A percentile compares a stretch with the other conserved stretches of the same genome.
These are phyloP conservation scores for Carterocephalus palaemon DNA, from an alignment of 2,888 invertebrate species.

Conservation along the genomic window DNA sequence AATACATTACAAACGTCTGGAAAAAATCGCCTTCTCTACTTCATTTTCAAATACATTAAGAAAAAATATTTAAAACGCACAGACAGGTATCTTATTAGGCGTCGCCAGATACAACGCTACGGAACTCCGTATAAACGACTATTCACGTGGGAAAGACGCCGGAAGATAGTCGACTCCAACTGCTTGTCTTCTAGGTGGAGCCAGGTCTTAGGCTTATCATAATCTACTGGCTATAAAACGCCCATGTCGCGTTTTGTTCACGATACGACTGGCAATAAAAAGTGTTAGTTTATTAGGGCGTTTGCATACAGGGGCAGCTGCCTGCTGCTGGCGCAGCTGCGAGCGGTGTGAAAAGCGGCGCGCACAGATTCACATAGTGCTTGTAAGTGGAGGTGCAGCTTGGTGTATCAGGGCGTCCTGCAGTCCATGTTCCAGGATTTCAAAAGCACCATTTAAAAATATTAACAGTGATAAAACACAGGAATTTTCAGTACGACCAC, in stretches of 20 bases:
- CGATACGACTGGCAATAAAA: constrained; percentile 56
- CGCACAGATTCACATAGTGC: constrained; percentile 65
- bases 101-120: too few relatives aligned
- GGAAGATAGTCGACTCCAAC: neutral
- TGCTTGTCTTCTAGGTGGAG: constrained; percentile 6
- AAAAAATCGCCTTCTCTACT: too few relatives aligned
- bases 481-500: too few relatives aligned
- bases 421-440: too few relatives aligned
- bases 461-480: too few relatives aligned
- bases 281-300: constrained; percentile 73
- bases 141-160: constrained; percentile 7
- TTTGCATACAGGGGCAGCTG: constrained; percentile 71
- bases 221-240: constrained; percentile 43
- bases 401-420: too few relatives aligned
- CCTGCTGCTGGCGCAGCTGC: constrained; percentile 59
- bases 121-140: neutral
- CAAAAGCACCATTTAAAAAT: too few relatives aligned
- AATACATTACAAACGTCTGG: too few relatives aligned
- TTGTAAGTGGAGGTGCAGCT: constrained; percentile 54
- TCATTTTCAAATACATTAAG: too few relatives aligned
- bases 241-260: constrained; percentile 37
- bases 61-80: too few relatives aligned
- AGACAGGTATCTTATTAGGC: too few relatives aligned
- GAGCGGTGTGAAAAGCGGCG: constrained; percentile 66
- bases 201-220: constrained; percentile 31